Evolutionary conservation across 2,797 vertebrate species (phyloP), one percentile per base, ranked within the genome.

Genomic region (Strix occidentalis): DNA sequence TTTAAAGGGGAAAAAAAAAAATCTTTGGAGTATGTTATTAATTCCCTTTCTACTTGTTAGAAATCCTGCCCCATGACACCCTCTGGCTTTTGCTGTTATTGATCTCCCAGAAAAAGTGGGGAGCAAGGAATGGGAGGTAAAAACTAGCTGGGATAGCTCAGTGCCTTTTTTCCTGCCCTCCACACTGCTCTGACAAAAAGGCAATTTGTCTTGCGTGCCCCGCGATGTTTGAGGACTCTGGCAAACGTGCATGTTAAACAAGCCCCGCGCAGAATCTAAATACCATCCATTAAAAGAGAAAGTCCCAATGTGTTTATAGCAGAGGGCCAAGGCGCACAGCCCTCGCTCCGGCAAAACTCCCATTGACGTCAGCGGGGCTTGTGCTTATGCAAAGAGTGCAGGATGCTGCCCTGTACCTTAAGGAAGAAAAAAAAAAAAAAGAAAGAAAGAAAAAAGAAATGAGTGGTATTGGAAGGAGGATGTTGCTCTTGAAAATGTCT

Each of bases 241-340:
- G 96, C 96, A 97, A 96, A 93, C 8, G 63, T n/a, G 77, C 86
- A 70, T 87, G 89, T 96, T 98, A 96, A 97, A 97, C 96, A 96
- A 97, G 97, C 94, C 95, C 96, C 54, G 54, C 19, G 3, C 79
- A 89, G 95, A 96, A 97, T 97, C 97, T 86, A 98, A 98, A 98
- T 96, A 96, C 85, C 96, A 93, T 97, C 97, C 95, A 87, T 96
- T 97, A 97, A 63, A 95, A 98, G 95, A 97, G 92, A 97, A 84
- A 91, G 96, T 97, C 97, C 96, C 92, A 95, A 64, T 0, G 35
- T 98, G 97, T 98, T 98, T 98, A 97, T 46, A 97, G 95, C 82
- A 90, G 78, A 50, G 17, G 96, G 97, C 96, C 96, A 97, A 97
- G 94, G 65, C 24, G 19, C 24, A 8, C 76, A 26, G 89, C 77